These are phyloP conservation scores for Anguilla anguilla DNA, from an alignment of 2,797 vertebrate genomes.

Conservation along the genomic window DNA sequence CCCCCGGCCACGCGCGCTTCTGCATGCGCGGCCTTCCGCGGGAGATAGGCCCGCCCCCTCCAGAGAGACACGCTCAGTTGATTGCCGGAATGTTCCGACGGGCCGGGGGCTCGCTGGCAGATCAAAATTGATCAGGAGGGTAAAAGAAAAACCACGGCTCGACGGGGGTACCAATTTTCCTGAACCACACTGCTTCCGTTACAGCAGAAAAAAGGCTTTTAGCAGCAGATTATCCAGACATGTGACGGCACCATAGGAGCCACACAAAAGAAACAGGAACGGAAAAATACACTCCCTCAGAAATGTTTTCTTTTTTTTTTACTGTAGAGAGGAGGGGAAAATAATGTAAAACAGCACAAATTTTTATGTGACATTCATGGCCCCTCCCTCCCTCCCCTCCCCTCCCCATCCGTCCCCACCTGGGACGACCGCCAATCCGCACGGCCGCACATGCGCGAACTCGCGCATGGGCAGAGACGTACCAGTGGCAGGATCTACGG, in stretches of 20 bases:
- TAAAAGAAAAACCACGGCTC: slow-evolving; percentile 42
- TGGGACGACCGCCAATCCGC: background rate
- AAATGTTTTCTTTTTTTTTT: background rate
- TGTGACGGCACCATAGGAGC: background rate
- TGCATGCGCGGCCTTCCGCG: background rate
- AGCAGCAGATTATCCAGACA: background rate
- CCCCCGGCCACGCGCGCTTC: background rate
- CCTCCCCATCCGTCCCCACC: background rate
- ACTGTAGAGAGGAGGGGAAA: background rate
- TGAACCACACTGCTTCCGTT: slow-evolving; percentile 16
- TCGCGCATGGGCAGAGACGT: slow-evolving; percentile 31
- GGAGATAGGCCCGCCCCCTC: background rate
- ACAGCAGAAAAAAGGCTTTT: background rate
- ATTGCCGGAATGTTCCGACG: slow-evolving; percentile 52
- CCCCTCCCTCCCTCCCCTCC: too few relatives aligned
- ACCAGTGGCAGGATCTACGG: slow-evolving; percentile 86
- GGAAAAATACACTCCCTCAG: background rate
- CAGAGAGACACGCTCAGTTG: background rate
- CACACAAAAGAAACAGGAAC: background rate
- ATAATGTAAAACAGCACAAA: background rate
- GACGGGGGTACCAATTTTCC: slow-evolving; percentile 28
- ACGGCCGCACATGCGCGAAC: background rate
- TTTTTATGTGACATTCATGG: background rate
- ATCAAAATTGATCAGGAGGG: slow-evolving; percentile 64
- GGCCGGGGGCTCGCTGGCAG: slow-evolving; percentile 60